Evolutionary conservation across 2,888 invertebrate genomes (phyloP), one percentile per base, ranked within the genome.

Genomic region (Busseola fusca): DNA sequence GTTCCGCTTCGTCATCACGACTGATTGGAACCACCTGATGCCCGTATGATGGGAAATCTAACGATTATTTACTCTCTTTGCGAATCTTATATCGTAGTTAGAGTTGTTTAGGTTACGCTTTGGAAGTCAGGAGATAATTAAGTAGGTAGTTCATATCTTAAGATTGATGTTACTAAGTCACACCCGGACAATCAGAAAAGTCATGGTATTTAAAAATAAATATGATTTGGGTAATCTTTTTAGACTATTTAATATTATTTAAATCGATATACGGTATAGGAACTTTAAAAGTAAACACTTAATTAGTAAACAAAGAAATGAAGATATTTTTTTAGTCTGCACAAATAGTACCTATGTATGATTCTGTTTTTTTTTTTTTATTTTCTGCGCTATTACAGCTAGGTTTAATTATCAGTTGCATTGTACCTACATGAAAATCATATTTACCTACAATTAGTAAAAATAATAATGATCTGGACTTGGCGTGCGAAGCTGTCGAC

Each of bases 1-100:
- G 45, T 78, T 77, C 64, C 62, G 83, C 80, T 65, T 72, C 75
- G 83, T 85, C 81, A 82, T 82, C 84, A 74, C 65, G 64, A 68
- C 75, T 86, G 86, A 86, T 86, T 86, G 82, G 74, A 82, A 81
- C 79, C 80, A 81, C 76, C 78, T 82, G 74, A 70, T 74, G 75
- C 75, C 64, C 60, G 57, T 63, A 68, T 63, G 62, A 66, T 37
- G 56, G 52, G 21, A 66, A 64, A 64, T 68, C 59, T 78, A 63
- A 66, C 69, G 65, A 69, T 52, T 60, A 67, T 52, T 64, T 69
- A 66, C 48, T 27, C 50, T 21, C 56, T 71, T n/a, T 34, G 57
- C n/a, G 48, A 42, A 65, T 59, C 68, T 68, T 76, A 56, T 14
- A 40, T 48, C 27, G 42, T 34, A 37, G 30, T 63, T 63, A 59